Conservation (phyloP, 1,140 invertebrate species). For the Drosophila busckii region DNA sequence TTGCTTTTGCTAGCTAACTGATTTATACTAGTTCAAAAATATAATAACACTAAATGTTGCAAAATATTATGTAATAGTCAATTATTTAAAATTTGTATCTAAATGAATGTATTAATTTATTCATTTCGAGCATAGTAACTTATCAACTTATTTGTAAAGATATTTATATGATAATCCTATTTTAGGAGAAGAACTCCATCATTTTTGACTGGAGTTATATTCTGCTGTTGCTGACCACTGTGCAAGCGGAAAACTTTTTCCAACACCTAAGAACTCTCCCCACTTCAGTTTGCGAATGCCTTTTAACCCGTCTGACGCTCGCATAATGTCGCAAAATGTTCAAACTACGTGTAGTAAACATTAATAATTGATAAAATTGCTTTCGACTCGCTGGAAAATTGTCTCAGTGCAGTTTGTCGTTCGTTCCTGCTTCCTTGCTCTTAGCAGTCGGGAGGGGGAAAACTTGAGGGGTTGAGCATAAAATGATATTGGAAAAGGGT, state of each 20-base stretch:
- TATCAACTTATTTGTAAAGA: not conserved
- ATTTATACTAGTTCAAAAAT: too few species aligned
- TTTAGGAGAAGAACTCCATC: not conserved
- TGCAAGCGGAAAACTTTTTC: constrained; percentile 15
- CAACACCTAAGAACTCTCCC: constrained; percentile 3
- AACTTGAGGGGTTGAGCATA: constrained; percentile 14
- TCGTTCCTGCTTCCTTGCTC: not conserved
- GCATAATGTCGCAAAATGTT: constrained; percentile 72
- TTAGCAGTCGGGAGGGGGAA: too few species aligned
- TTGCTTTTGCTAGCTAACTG: too few species aligned
- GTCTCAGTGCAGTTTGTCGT: constrained; percentile 17
- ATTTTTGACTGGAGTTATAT: not conserved
- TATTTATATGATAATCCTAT: not conserved
- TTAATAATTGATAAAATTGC: constrained; percentile 76
- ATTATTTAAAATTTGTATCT: too few species aligned
- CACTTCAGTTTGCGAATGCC: constrained; percentile 22
- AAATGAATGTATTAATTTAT: too few species aligned
- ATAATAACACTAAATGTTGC: too few species aligned
- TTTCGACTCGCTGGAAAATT: constrained; percentile 57
- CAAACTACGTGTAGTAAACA: constrained; percentile 70
- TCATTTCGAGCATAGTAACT: too few species aligned
- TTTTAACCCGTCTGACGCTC: constrained; percentile 67
- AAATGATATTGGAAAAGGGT: constrained; percentile 23
- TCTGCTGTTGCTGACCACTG: constrained; percentile 11
- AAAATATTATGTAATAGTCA: too few species aligned